A percentile compares a stretch with the other conserved stretches of the same genome.
Evolutionary conservation across 2,113 vertebrate species (phyloP).

Genomic region (Dicentrarchus labrax): DNA sequence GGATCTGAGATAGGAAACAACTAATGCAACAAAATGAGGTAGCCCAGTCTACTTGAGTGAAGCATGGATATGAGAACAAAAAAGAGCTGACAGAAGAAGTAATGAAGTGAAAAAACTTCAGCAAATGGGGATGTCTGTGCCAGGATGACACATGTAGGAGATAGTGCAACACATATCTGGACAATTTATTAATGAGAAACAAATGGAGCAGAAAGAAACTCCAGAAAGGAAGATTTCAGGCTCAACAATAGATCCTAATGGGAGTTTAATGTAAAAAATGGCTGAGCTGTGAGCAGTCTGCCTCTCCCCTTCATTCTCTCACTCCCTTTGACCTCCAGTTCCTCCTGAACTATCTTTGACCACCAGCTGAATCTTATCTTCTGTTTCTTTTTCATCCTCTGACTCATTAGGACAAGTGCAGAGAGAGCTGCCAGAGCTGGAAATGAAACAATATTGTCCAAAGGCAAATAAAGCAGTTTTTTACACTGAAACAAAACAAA

Average conservation of each 20-base stretch:
- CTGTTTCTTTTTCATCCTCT: constrained; percentile 11
- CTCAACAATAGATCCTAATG: neutral
- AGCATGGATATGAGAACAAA: neutral
- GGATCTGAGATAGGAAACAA: too few relatives aligned
- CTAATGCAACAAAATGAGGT: too few relatives aligned
- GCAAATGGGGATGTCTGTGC: neutral
- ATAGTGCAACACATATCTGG: constrained; percentile 1
- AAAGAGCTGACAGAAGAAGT: constrained; percentile 13
- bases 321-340: constrained; percentile 1
- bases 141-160: constrained; percentile 25
- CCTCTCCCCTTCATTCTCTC: constrained; percentile 16
- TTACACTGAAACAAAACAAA: constrained; percentile 54
- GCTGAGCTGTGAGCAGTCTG: neutral
- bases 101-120: constrained; percentile 1
- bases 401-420: constrained; percentile 32
- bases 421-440: neutral
- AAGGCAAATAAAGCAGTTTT: constrained; percentile 6
- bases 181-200: constrained; percentile 26
- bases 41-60: too few relatives aligned
- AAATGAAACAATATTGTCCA: neutral
- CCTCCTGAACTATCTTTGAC: constrained; percentile 22
- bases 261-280: constrained; percentile 33
- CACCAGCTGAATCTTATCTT: constrained; percentile 35
- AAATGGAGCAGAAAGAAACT: neutral
- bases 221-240: neutral